Percentiles rank a stretch among this genome's conserved stretches.
Conservation (phyloP, 2,888 invertebrate genomes). For the Acanthosoma haemorrhoidale region DNA sequence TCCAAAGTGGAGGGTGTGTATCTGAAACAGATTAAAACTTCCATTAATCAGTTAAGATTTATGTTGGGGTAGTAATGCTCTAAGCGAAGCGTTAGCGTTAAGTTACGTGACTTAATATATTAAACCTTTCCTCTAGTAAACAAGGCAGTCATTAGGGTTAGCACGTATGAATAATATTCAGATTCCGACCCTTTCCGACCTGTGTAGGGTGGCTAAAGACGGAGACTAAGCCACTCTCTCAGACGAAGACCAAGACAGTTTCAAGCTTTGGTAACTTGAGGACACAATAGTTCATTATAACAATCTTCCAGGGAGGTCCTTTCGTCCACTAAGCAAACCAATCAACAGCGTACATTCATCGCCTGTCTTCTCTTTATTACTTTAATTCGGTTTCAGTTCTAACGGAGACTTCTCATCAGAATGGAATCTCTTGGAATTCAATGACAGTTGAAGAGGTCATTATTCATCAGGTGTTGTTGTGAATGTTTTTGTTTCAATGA, state of each 20-base stretch:
- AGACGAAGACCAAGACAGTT: background rate
- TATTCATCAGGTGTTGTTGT: too few species aligned
- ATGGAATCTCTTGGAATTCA: too few species aligned
- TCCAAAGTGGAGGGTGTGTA: background rate
- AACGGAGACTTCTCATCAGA: background rate
- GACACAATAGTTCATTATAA: background rate
- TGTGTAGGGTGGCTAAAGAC: too few species aligned
- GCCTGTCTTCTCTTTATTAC: background rate
- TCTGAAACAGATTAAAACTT: background rate
- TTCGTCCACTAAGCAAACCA: conserved; percentile 1
- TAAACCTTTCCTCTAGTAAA: background rate
- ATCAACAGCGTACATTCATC: background rate
- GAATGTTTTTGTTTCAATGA: too few species aligned
- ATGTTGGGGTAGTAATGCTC: background rate
- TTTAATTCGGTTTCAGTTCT: background rate
- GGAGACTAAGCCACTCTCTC: background rate
- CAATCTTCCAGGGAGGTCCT: background rate
- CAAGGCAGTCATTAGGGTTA: background rate
- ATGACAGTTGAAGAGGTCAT: too few species aligned
- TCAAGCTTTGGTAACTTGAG: background rate
- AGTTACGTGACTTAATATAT: conserved; percentile 7
- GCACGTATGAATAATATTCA: too few species aligned
- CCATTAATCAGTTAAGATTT: background rate
- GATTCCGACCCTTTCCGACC: too few species aligned
- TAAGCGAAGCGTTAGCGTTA: background rate